These are phyloP conservation scores for Capromys pilorides DNA, from an alignment of 2,797 vertebrate genomes.

Conservation along the genomic window DNA sequence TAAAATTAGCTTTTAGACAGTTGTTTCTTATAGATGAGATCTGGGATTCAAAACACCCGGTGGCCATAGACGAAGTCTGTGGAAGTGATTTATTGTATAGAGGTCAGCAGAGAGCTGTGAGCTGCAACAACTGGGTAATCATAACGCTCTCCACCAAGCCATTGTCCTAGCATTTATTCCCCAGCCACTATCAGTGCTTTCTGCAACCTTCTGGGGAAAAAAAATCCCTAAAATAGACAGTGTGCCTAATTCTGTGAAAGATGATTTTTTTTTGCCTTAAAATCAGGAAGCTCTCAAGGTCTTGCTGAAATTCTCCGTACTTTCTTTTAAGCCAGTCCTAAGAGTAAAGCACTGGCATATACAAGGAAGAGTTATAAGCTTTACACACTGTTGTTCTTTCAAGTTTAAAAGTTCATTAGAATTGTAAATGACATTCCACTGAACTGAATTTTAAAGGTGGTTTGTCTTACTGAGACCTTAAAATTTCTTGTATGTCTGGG, in stretches of 20 bases:
- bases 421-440: constrained; percentile 50
- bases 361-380: not conserved
- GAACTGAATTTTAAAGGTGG: constrained; percentile 58
- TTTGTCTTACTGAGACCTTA: constrained; percentile 41
- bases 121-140: not conserved
- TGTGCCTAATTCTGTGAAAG: not conserved
- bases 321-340: not conserved
- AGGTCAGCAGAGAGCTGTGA: not conserved
- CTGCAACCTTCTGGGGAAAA: not conserved
- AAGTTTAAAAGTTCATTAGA: constrained; percentile 54
- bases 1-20: constrained; percentile 67
- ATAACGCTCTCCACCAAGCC: not conserved
- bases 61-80: not conserved
- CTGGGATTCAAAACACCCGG: constrained; percentile 54
- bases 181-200: not conserved
- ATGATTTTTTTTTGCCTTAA: not conserved
- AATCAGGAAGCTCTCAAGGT: not conserved
- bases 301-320: not conserved
- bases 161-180: not conserved
- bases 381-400: not conserved
- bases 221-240: not conserved
- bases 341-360: not conserved
- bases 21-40: constrained; percentile 66
- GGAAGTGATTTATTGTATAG: not conserved
- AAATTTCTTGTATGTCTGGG: constrained; percentile 1